These are phyloP conservation scores for Epistrophella euchroma DNA, from an alignment of 2,888 invertebrate genomes.

Conservation along the genomic window DNA sequence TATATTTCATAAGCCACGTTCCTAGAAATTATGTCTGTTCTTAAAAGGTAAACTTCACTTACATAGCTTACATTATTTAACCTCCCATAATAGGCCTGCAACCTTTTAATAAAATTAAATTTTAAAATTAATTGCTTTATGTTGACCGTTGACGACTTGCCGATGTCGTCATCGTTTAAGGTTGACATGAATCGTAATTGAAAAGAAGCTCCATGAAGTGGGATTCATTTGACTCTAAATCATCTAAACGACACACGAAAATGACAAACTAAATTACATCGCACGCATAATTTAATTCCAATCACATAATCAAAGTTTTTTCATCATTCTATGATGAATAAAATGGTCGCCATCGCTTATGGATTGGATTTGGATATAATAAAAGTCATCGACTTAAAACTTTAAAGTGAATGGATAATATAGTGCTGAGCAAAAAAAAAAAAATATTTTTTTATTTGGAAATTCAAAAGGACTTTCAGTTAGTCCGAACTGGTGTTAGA, in stretches of 20 bases:
- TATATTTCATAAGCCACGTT: slow-evolving; percentile 14
- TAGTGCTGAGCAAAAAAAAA: too few relatives aligned
- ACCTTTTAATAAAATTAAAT: slow-evolving; percentile 9
- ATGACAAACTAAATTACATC: not conserved
- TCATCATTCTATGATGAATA: not conserved
- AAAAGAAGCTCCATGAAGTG: not conserved
- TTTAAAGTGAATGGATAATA: too few relatives aligned
- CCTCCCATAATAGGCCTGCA: not conserved
- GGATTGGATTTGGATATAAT: too few relatives aligned
- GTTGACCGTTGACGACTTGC: not conserved
- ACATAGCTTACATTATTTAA: slow-evolving; percentile 19
- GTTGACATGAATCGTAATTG: not conserved
- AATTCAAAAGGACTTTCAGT: too few relatives aligned
- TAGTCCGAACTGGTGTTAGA: too few relatives aligned
- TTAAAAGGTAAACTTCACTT: slow-evolving; percentile 18
- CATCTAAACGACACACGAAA: slow-evolving; percentile 2
- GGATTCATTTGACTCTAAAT: slow-evolving; percentile 7
- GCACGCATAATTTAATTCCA: not conserved
- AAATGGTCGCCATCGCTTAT: not conserved
- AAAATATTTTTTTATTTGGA: too few relatives aligned
- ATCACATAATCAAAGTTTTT: not conserved
- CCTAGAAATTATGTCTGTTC: not conserved
- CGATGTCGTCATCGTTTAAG: not conserved
- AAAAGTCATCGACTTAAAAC: too few relatives aligned
- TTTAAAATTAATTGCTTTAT: slow-evolving; percentile 25